Evolutionary conservation across 2,888 invertebrate species (phyloP).

Genomic region (Acronicta psi): DNA sequence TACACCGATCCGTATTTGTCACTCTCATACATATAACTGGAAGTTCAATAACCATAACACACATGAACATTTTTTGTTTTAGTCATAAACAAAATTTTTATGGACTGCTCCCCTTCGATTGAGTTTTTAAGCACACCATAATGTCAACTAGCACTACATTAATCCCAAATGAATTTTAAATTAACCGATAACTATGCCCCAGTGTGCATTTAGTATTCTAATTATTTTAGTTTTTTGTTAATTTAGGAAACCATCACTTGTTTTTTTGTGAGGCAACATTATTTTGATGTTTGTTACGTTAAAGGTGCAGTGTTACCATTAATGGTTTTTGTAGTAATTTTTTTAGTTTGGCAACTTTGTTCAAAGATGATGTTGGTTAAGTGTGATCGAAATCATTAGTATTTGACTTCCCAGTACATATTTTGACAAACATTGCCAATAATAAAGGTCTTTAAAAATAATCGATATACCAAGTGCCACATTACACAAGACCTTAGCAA

Average conservation of each 20-base stretch:
- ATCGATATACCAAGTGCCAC: background rate
- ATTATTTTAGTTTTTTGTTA: constrained; percentile 58
- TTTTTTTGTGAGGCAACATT: constrained; percentile 36
- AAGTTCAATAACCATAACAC: constrained; percentile 40
- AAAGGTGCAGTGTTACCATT: constrained; percentile 11
- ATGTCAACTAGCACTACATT: constrained; percentile 73
- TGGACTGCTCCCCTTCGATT: constrained; percentile 43
- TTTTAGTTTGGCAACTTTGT: background rate
- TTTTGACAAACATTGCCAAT: no score
- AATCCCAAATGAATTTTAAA: constrained; percentile 74
- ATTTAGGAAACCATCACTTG: constrained; percentile 32
- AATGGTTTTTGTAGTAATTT: background rate
- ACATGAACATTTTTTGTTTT: constrained; percentile 50
- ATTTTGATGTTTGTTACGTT: constrained; percentile 1
- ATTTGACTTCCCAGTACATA: no score
- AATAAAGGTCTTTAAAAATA: background rate
- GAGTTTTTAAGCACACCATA: constrained; percentile 66
- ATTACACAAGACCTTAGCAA: constrained; percentile 2
- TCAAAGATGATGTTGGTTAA: no score
- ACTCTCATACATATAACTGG: constrained; percentile 10
- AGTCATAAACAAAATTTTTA: constrained; percentile 64
- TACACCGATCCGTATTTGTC: constrained; percentile 16
- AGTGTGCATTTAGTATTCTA: constrained; percentile 66
- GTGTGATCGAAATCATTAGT: no score
- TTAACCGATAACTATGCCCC: constrained; percentile 71